phyloP scores from a whole-genome alignment of 2,113 vertebrate species.

The Entomyzon cyanotis region DNA sequence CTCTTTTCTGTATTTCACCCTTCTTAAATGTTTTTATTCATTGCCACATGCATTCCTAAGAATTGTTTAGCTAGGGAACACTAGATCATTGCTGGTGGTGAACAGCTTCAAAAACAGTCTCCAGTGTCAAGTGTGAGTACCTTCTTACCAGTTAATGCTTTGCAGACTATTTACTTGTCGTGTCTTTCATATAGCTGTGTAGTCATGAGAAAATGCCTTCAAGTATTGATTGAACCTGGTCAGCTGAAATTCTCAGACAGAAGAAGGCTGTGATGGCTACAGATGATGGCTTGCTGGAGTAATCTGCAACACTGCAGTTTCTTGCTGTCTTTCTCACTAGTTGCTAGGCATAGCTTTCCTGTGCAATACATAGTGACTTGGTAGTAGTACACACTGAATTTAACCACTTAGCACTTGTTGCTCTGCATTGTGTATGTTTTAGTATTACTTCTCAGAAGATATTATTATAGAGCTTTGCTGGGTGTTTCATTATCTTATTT shows the following conservation, averaged over 20 bases:
- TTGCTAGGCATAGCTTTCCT: not conserved
- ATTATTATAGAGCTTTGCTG: not conserved
- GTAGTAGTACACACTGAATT: not conserved
- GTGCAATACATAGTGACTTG: not conserved
- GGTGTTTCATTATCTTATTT: not conserved
- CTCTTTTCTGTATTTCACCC: not conserved
- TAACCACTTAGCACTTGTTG: not conserved
- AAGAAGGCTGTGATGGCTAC: not conserved
- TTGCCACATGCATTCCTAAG: not conserved
- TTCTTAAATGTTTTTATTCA: not conserved
- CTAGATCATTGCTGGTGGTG: not conserved
- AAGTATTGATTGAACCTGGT: not conserved
- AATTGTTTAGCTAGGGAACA: not conserved
- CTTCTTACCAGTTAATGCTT: not conserved
- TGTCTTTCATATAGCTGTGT: not conserved
- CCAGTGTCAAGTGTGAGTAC: not conserved
- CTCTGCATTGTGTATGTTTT: not conserved
- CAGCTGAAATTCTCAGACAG: not conserved
- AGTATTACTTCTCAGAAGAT: not conserved
- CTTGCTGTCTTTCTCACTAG: not conserved
- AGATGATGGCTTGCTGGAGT: not conserved
- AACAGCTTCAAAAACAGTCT: not conserved
- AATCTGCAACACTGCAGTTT: not conserved
- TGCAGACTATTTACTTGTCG: not conserved
- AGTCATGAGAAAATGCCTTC: not conserved